Conservation (phyloP, 2,888 invertebrate species). For the Calameuta filiformis region DNA sequence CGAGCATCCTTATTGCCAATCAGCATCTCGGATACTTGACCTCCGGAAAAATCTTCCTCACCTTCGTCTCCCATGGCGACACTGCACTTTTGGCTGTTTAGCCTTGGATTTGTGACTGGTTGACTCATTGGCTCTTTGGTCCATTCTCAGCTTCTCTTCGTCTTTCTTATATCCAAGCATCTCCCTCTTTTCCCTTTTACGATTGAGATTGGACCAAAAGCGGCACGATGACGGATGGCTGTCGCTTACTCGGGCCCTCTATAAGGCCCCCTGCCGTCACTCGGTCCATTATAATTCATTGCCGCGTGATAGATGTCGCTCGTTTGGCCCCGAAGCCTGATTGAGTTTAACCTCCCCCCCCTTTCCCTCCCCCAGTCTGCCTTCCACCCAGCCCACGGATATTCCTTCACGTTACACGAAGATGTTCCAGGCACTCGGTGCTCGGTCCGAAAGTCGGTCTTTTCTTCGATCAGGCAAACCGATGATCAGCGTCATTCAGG, state of each 20-base stretch:
- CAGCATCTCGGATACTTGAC: neutral
- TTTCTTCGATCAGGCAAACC: no score
- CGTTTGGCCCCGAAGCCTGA: slow-evolving; percentile 52
- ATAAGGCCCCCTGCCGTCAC: slow-evolving; percentile 43
- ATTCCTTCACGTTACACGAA: neutral
- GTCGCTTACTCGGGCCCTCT: slow-evolving; percentile 43
- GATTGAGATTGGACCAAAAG: slow-evolving; percentile 19
- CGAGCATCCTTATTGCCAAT: slow-evolving; percentile 1
- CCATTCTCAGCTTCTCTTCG: neutral
- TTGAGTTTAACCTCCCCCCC: slow-evolving; percentile 43
- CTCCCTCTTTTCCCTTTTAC: slow-evolving; percentile 7
- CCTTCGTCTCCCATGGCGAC: no score
- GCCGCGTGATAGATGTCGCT: slow-evolving; percentile 56
- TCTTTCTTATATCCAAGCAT: slow-evolving; percentile 3
- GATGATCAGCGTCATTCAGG: no score
- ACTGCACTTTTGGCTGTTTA: no score
- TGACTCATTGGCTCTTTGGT: neutral
- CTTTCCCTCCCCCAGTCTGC: neutral
- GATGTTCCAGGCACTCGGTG: no score
- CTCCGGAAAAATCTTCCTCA: no score
- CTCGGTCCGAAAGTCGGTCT: no score
- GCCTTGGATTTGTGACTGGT: no score
- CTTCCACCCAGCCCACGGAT: neutral
- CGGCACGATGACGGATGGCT: slow-evolving; percentile 54
- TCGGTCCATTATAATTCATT: slow-evolving; percentile 54